phyloP scores from a whole-genome alignment of 2,797 vertebrate species.

The Sebastes matsubarae region DNA sequence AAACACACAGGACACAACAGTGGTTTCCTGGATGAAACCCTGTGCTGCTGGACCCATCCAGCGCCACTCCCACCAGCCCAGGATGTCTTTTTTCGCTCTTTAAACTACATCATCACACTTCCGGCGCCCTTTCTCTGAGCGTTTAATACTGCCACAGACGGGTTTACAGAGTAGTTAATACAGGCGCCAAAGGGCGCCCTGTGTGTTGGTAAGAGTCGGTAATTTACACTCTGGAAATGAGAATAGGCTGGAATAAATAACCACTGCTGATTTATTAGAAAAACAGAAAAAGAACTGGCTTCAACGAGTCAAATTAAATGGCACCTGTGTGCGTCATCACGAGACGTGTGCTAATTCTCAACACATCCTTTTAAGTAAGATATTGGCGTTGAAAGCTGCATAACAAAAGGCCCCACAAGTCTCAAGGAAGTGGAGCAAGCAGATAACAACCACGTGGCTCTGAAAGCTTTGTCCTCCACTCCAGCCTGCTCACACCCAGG shows the following conservation, averaged over 20 bases:
- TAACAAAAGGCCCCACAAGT: conserved; percentile 31
- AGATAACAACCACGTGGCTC: conserved; percentile 61
- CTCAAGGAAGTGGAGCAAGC: conserved; percentile 44
- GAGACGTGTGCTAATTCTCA: neutral
- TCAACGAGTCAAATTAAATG: conserved; percentile 15
- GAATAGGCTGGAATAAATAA: neutral
- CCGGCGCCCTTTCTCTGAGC: too few relatives aligned
- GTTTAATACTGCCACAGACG: too few relatives aligned
- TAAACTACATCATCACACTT: too few relatives aligned
- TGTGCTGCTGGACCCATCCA: too few relatives aligned
- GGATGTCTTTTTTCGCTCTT: too few relatives aligned
- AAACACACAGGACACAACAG: too few relatives aligned
- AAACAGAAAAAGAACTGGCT: neutral
- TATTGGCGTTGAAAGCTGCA: neutral
- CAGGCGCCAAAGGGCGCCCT: too few relatives aligned
- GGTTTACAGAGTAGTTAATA: too few relatives aligned
- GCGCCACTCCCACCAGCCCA: too few relatives aligned
- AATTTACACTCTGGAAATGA: too few relatives aligned
- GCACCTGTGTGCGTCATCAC: conserved; percentile 22
- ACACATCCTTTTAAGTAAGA: conserved; percentile 6
- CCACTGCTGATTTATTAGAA: neutral
- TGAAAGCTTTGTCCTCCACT: conserved; percentile 52
- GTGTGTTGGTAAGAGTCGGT: too few relatives aligned
- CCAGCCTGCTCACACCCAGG: conserved; percentile 40
- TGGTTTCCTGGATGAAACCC: too few relatives aligned